Percentiles rank a stretch among this genome's conserved stretches.
phyloP scores from a whole-genome alignment of 1,140 invertebrate species.

The Drosophila rufa region DNA sequence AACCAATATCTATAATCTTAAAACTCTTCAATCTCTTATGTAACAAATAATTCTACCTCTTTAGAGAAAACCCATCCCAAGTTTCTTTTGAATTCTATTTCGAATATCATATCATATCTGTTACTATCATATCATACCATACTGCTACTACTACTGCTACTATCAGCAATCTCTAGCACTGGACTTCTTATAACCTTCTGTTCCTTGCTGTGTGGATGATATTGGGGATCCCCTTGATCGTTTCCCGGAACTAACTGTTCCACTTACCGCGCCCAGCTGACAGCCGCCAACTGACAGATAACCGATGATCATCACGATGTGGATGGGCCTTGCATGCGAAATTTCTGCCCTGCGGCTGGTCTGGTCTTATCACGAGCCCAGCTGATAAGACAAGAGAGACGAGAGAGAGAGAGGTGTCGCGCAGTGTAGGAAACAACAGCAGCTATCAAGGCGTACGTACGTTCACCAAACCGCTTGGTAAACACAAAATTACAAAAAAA shows the following conservation, averaged over 20 bases:
- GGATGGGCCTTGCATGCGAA: conserved; percentile 23
- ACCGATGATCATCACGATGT: conserved; percentile 27
- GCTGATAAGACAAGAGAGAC: conserved; percentile 64
- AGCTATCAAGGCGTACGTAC: conserved; percentile 58
- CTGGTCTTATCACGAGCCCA: conserved; percentile 58
- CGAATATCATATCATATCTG: not conserved
- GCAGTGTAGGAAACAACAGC: conserved; percentile 69
- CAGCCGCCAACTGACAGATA: conserved; percentile 34
- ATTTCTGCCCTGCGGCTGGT: conserved; percentile 19
- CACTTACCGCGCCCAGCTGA: conserved; percentile 24
- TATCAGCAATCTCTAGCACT: not conserved
- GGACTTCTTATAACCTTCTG: not conserved
- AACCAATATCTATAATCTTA: no score
- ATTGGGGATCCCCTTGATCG: conserved; percentile 13
- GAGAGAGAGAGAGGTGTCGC: conserved; percentile 36
- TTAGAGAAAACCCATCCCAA: not conserved
- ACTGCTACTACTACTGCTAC: not conserved
- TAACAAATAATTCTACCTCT: no score
- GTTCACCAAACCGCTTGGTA: conserved; percentile 56
- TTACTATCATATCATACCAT: not conserved
- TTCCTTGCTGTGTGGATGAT: not conserved
- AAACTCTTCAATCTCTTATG: not conserved
- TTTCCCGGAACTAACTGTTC: conserved; percentile 44
- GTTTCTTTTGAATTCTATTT: not conserved
- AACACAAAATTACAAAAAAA: conserved; percentile 64